Conservation (phyloP, 1,140 invertebrate genomes). For the Drosophila takahashii region DNA sequence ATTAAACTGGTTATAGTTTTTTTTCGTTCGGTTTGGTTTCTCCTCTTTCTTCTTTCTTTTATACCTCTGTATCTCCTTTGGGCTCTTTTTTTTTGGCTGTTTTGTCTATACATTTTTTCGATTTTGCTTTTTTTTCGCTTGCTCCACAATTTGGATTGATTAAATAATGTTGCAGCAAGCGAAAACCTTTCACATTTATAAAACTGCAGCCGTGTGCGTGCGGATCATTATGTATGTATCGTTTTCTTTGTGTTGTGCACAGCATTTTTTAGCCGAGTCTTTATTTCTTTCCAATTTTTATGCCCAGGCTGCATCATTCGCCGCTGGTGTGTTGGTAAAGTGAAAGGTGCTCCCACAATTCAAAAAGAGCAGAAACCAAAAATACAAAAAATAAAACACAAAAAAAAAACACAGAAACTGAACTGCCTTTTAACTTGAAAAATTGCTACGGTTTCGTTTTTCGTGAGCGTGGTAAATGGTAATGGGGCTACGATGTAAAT, state of each 20-base stretch:
- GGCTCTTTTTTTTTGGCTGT: conserved; percentile 22
- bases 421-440: conserved; percentile 80
- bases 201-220: conserved; percentile 40
- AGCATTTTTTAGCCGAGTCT: conserved; percentile 76
- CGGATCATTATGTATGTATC: conserved; percentile 62
- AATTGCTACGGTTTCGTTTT: conserved; percentile 68
- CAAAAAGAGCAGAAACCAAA: conserved; percentile 40
- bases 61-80: conserved; percentile 21
- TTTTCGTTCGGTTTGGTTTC: conserved; percentile 27
- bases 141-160: conserved; percentile 82
- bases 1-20: conserved; percentile 80
- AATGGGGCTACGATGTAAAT: conserved; percentile 56
- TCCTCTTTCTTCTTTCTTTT: conserved; percentile 24
- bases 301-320: conserved; percentile 55
- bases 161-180: conserved; percentile 83
- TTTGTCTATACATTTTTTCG: conserved; percentile 69
- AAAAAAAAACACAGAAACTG: conserved; percentile 18
- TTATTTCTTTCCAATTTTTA: conserved; percentile 78
- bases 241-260: conserved; percentile 79
- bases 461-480: conserved; percentile 68
- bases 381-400: conserved; percentile 9
- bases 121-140: conserved; percentile 71
- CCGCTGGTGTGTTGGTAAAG: conserved; percentile 62
- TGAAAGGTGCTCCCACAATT: conserved; percentile 84
- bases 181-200: conserved; percentile 81